Evolutionary conservation across 2,797 vertebrate species (phyloP), one percentile per base, ranked within the genome.

Genomic region (Sphaeramia orbicularis): DNA sequence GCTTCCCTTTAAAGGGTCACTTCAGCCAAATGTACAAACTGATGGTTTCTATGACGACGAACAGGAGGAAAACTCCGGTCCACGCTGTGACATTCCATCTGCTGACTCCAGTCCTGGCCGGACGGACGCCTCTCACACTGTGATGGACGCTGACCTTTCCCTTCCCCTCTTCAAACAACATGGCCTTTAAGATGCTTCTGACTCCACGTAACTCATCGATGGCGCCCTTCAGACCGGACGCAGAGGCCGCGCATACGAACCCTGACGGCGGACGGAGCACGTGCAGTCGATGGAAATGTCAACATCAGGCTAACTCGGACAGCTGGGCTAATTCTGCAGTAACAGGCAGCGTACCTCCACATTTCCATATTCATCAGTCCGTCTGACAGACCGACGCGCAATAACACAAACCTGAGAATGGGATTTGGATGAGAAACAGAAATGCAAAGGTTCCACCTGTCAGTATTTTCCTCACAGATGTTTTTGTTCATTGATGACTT

Each of bases 101-200:
- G 64, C 59, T 37, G 30, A 74, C 75, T 71, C 44, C 38, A 4
- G 55, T 73, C 52, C 38, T 78, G 86, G 76, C 76, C 76, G 65
- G 47, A 38, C 76, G 65, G 47, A 38, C 14, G 64, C 80, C 68
- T 76, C 71, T 74, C 45, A 36, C 63, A 74, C 60, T 15, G 44
- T 77, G 80, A 84, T 59, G 74, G 74, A 63, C 40, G 45, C 72
- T 84, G 81, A 89, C 86, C 86, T 85, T 89, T 91, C 54, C 30
- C 63, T 77, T 69, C 44, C 63, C 19, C 57, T 72, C 62, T 75
- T 85, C 85, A 86, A 82, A 85, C 78, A 69, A 62, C 45, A 41
- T 80, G 86, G 78, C 86, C 87, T 91, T 90, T 90, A 71, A 68
- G 76, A 84, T 72, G 63, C 71, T 58, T 65, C 67, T 81, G 84